A percentile compares a stretch with the other conserved stretches of the same genome.
phyloP scores from a whole-genome alignment of 2,113 vertebrate genomes.

The Corydoras sp. region DNA sequence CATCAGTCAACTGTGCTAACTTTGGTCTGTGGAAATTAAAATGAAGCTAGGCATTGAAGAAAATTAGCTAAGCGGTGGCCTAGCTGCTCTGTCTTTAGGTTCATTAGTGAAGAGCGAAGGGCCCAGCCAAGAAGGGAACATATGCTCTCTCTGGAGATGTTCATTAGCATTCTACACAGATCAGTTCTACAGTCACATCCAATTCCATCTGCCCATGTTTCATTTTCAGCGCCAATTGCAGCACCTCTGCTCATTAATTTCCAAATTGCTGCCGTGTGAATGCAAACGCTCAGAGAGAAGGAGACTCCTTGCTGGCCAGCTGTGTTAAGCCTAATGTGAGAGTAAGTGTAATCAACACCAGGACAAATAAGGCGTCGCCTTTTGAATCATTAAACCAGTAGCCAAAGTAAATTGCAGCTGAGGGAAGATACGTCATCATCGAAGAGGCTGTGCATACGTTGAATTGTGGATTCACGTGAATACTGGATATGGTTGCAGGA shows the following conservation, averaged over 20 bases:
- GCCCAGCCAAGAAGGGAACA: constrained; percentile 38
- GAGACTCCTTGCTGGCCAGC: constrained; percentile 5
- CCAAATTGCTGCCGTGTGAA: constrained; percentile 27
- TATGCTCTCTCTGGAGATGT: constrained; percentile 45
- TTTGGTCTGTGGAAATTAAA: not conserved
- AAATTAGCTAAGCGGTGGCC: constrained; percentile 14
- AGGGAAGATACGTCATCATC: too few relatives aligned
- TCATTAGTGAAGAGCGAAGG: constrained; percentile 35
- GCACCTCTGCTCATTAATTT: constrained; percentile 42
- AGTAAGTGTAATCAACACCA: constrained; percentile 22
- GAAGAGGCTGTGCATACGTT: not conserved
- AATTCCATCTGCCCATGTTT: constrained; percentile 43
- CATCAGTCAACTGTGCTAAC: not conserved
- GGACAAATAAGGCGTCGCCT: constrained; percentile 6
- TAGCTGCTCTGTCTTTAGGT: constrained; percentile 31
- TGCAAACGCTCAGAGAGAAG: constrained; percentile 28
- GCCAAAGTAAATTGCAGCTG: not conserved
- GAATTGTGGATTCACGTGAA: not conserved
- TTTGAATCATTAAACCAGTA: constrained; percentile 20
- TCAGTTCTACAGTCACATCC: constrained; percentile 36
- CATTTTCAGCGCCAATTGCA: constrained; percentile 33
- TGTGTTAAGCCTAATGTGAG: constrained; percentile 22
- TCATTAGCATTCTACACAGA: constrained; percentile 40
- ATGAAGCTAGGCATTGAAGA: constrained; percentile 4
- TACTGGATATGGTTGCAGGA: constrained; percentile 1